A percentile compares a stretch with the other conserved stretches of the same genome.
Evolutionary conservation across 2,888 invertebrate genomes (phyloP).

Genomic region (Choreutis nemorana): DNA sequence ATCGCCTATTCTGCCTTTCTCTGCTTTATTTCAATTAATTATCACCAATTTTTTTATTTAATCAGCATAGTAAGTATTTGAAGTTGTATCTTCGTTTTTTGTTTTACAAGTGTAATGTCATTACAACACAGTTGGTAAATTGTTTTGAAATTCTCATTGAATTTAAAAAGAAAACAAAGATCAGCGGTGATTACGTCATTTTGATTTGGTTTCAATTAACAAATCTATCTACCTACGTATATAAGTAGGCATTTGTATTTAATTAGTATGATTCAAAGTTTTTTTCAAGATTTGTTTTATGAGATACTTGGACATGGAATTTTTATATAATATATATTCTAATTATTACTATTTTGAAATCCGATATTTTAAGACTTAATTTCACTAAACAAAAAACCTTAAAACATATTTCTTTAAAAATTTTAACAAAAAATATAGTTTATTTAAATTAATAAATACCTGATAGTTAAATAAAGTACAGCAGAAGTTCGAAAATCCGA

Average conservation of each 20-base stretch:
- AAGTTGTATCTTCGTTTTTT: too few relatives aligned
- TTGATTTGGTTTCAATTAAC: neutral
- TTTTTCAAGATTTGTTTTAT: neutral
- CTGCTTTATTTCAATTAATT: too few relatives aligned
- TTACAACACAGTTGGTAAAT: too few relatives aligned
- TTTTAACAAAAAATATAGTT: neutral
- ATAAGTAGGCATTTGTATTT: neutral
- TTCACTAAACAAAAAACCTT: neutral
- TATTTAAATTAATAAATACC: neutral
- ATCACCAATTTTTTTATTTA: too few relatives aligned
- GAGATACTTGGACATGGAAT: neutral
- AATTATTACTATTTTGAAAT: neutral
- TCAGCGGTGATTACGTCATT: conserved; percentile 1
- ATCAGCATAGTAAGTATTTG: too few relatives aligned
- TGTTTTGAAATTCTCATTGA: too few relatives aligned
- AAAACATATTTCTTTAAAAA: neutral
- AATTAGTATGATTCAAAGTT: neutral
- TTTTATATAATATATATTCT: neutral
- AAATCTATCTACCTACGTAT: conserved; percentile 1
- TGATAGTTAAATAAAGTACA: conserved; percentile 3
- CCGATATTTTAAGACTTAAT: neutral
- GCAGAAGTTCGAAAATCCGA: conserved; percentile 21
- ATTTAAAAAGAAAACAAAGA: neutral
- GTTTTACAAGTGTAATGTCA: too few relatives aligned
- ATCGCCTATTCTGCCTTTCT: too few relatives aligned